Evolutionary conservation across 2,797 vertebrate genomes (phyloP).

Genomic region (Cyclura pinguis): DNA sequence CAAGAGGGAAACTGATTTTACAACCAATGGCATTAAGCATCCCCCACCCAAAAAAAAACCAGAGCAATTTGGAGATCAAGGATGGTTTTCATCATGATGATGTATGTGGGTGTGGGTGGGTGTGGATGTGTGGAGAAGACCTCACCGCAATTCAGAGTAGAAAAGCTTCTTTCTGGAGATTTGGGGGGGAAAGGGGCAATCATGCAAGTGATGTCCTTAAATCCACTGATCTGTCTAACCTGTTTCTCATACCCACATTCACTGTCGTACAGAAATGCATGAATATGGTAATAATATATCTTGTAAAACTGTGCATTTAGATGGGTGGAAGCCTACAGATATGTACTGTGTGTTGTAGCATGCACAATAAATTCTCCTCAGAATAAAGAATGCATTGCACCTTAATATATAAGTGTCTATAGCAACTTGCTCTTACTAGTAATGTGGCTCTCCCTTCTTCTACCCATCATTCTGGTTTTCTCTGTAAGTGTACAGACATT

Average conservation of each 20-base stretch:
- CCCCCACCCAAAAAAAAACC: background rate
- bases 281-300: background rate
- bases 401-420: background rate
- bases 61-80: background rate
- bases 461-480: background rate
- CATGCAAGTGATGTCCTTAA: background rate
- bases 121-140: background rate
- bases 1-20: background rate
- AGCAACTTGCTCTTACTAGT: background rate
- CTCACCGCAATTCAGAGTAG: background rate
- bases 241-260: background rate
- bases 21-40: background rate
- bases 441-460: background rate
- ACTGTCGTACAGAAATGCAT: background rate
- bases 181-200: background rate
- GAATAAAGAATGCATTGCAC: background rate
- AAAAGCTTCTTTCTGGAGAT: background rate
- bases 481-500: background rate
- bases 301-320: background rate
- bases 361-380: background rate
- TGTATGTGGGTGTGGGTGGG: background rate
- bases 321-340: background rate
- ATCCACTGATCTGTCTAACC: background rate
- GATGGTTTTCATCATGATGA: background rate
- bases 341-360: background rate